Conservation (phyloP, 2,113 vertebrate genomes). For the Nicator chloris region DNA sequence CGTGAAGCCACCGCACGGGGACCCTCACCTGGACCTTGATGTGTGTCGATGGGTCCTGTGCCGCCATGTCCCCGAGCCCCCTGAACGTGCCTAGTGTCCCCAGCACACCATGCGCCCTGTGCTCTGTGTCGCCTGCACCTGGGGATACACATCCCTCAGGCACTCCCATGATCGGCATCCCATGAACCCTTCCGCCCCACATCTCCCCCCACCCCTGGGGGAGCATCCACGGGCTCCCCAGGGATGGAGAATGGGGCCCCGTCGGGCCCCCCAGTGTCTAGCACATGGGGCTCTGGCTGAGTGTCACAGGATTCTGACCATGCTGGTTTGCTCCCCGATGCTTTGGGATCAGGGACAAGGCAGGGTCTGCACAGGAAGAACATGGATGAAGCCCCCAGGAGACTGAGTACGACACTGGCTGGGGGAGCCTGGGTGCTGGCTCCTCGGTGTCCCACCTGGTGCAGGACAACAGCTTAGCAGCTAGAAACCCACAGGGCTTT, state of each 20-base stretch:
- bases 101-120: background rate
- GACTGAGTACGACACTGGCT: rapidly evolving
- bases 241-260: background rate
- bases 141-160: too few species aligned
- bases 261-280: too few species aligned
- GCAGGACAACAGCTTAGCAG: background rate
- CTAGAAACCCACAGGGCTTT: background rate
- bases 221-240: background rate
- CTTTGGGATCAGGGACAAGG: background rate
- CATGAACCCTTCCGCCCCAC: rapidly evolving
- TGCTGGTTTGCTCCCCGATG: background rate
- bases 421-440: background rate
- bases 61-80: background rate
- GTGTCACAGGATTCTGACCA: background rate
- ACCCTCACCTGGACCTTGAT: background rate
- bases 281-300: background rate
- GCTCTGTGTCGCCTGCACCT: background rate
- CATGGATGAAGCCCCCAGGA: background rate
- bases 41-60: background rate
- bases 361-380: background rate
- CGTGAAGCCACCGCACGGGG: background rate
- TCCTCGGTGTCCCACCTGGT: background rate
- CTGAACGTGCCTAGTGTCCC: background rate
- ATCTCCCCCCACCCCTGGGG: rapidly evolving
- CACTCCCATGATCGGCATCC: background rate